Conservation (phyloP, 2,888 invertebrate species). For the Caenorhabditis sinica region DNA sequence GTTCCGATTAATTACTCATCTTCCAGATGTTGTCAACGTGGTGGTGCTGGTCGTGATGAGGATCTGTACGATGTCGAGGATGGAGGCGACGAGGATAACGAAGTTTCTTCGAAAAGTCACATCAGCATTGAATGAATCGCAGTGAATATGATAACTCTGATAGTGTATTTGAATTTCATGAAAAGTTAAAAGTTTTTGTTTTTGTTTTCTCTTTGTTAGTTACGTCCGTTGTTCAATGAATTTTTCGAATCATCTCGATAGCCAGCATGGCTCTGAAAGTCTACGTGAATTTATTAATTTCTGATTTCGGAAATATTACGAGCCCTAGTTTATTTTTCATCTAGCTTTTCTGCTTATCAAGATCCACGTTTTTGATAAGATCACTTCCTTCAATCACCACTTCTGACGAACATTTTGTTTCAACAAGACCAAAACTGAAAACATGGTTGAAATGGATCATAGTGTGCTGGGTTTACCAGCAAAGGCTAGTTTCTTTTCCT, state of each 20-base stretch:
- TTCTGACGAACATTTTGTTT: background rate
- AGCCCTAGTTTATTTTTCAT: background rate
- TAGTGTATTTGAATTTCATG: background rate
- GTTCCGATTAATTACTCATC: background rate
- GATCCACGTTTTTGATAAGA: background rate
- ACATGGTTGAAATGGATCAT: conserved; percentile 21
- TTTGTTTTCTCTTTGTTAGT: background rate
- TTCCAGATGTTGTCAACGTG: conserved; percentile 8
- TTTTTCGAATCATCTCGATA: too few species aligned
- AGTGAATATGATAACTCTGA: background rate
- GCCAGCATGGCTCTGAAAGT: too few species aligned
- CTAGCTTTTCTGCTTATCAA: background rate
- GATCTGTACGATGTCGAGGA: background rate
- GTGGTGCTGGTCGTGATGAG: background rate
- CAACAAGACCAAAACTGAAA: background rate
- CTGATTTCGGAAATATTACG: too few species aligned
- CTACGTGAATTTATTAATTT: background rate
- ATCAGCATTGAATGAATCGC: conserved; percentile 4
- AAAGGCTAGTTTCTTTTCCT: background rate
- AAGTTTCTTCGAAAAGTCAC: background rate
- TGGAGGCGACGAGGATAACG: background rate
- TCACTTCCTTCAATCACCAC: too few species aligned
- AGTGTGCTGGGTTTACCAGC: background rate
- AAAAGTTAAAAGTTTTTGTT: background rate
- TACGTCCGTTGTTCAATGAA: too few species aligned